phyloP scores from a whole-genome alignment of 2,797 vertebrate species.

The Sebastes cheni region DNA sequence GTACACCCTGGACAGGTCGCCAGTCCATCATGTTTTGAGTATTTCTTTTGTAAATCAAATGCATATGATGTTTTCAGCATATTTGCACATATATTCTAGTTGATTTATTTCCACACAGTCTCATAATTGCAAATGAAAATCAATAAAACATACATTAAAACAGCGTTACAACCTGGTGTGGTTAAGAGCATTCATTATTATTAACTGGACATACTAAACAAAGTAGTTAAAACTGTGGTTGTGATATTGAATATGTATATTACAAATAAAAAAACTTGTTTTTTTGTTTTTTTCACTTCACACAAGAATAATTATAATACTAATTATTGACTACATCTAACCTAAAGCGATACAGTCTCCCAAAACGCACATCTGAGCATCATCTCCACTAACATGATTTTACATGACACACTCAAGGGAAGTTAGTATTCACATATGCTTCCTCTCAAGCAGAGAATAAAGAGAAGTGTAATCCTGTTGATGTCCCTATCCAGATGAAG shows the following conservation, averaged over 20 bases:
- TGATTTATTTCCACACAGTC: neutral
- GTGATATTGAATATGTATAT: neutral
- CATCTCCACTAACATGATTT: neutral
- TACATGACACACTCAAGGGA: slow-evolving; percentile 3
- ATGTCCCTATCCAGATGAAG: slow-evolving; percentile 60
- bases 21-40: neutral
- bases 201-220: neutral
- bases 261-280: neutral
- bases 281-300: neutral
- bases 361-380: neutral
- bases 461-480: slow-evolving; percentile 58
- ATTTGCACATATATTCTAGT: neutral
- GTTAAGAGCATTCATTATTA: neutral
- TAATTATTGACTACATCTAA: neutral
- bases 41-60: neutral
- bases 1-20: too few species aligned
- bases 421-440: slow-evolving; percentile 7
- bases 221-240: neutral
- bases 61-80: neutral
- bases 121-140: neutral
- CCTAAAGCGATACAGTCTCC: neutral
- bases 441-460: slow-evolving; percentile 44
- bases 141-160: neutral
- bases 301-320: neutral
- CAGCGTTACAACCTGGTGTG: neutral